Conservation (phyloP, 2,797 vertebrate genomes). For the Ispidina picta region DNA sequence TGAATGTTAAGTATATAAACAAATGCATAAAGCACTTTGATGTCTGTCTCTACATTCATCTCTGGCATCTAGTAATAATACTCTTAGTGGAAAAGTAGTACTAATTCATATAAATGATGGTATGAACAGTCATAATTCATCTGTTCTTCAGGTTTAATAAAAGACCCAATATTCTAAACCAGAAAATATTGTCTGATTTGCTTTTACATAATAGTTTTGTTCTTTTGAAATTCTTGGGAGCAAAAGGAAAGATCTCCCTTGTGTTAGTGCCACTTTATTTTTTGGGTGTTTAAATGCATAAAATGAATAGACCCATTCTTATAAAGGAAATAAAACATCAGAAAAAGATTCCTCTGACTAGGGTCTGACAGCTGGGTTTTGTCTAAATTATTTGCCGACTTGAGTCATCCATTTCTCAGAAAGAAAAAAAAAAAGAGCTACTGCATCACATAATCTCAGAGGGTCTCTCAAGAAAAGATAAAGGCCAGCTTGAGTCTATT, state of each 20-base stretch:
- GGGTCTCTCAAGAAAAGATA: conserved; percentile 18
- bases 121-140: background rate
- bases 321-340: conserved; percentile 3
- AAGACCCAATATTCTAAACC: background rate
- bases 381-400: conserved; percentile 52
- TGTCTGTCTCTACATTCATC: background rate
- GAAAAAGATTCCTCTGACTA: background rate
- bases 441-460: background rate
- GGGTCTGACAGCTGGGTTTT: background rate
- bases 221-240: background rate
- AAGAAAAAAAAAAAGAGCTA: background rate
- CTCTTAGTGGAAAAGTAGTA: background rate
- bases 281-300: background rate
- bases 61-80: background rate
- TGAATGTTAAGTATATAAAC: background rate
- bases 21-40: background rate
- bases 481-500: conserved; percentile 26
- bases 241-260: background rate
- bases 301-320: background rate
- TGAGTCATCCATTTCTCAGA: conserved; percentile 19
- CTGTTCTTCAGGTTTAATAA: background rate
- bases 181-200: background rate
- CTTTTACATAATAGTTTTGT: background rate
- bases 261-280: background rate
- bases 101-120: background rate